Evolutionary conservation across 2,797 vertebrate species (phyloP).

Genomic region (Geotrypetes seraphini): DNA sequence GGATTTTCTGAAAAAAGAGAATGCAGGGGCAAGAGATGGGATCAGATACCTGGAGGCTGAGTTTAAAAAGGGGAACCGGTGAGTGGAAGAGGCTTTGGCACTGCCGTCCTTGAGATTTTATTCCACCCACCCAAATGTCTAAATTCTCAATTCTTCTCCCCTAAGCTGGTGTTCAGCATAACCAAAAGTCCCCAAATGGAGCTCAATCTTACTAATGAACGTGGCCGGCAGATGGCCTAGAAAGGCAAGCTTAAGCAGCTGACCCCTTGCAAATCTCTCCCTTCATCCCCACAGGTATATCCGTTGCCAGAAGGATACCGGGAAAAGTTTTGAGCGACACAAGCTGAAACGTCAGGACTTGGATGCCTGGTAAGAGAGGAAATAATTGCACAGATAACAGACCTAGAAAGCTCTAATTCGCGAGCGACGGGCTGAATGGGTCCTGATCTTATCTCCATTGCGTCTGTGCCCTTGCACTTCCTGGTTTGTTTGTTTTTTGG

Average conservation of each 20-base stretch:
- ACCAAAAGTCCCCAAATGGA: too few relatives aligned
- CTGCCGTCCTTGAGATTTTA: too few relatives aligned
- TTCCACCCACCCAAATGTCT: background rate
- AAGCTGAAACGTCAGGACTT: conserved; percentile 87
- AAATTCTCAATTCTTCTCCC: background rate
- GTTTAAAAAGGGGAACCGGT: conserved; percentile 96
- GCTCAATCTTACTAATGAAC: too few relatives aligned
- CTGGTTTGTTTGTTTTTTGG: too few relatives aligned
- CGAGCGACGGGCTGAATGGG: too few relatives aligned
- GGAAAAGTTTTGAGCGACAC: conserved; percentile 84
- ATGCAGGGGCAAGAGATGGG: conserved; percentile 78
- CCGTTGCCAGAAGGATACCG: conserved; percentile 86
- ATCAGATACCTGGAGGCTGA: conserved; percentile 91
- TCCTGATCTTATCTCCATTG: too few relatives aligned
- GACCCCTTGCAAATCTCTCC: background rate
- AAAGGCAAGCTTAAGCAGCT: background rate
- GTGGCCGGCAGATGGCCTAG: too few relatives aligned
- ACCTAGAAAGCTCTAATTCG: too few relatives aligned
- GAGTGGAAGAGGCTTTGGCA: too few relatives aligned
- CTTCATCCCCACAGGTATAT: conserved; percentile 67
- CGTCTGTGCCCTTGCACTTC: too few relatives aligned
- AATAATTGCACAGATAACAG: too few relatives aligned
- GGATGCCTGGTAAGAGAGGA: conserved; percentile 81
- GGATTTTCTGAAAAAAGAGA: conserved; percentile 89
- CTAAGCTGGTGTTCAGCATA: background rate